A percentile compares a stretch with the other conserved stretches of the same genome.
Conservation (phyloP, 2,888 invertebrate species). For the Andrena praecox region DNA sequence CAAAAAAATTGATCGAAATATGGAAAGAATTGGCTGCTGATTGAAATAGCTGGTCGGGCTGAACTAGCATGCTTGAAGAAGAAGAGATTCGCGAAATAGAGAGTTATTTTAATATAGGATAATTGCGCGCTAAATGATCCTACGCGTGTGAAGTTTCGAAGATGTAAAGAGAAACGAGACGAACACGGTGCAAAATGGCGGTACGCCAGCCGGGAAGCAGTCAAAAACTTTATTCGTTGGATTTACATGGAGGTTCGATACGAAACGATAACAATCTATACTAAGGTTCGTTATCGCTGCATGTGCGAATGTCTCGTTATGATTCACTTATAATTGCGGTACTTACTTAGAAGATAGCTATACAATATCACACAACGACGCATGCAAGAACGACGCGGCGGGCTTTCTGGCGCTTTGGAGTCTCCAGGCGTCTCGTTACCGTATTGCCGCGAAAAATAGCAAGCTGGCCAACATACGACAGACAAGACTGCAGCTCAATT, state of each 20-base stretch:
- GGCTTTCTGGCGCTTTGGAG: conserved; percentile 38
- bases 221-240: conserved; percentile 22
- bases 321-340: conserved; percentile 10
- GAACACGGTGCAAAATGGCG: conserved; percentile 75
- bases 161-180: conserved; percentile 34
- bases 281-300: not conserved
- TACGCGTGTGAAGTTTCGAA: not conserved
- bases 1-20: not conserved
- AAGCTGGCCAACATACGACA: conserved; percentile 29
- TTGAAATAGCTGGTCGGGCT: not conserved
- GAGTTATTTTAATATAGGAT: not conserved
- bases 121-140: not conserved
- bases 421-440: conserved; percentile 39
- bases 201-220: conserved; percentile 67
- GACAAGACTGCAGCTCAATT: not conserved
- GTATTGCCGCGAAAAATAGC: conserved; percentile 69
- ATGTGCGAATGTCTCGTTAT: not conserved
- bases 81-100: not conserved
- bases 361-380: not conserved
- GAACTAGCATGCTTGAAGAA: not conserved
- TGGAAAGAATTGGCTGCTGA: not conserved
- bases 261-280: conserved; percentile 7
- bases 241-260: conserved; percentile 10
- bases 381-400: conserved; percentile 18
- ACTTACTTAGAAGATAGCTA: conserved; percentile 32